These are phyloP conservation scores for Paramormyrops hopkinsi DNA, from an alignment of 2,797 vertebrate genomes.

Conservation along the genomic window DNA sequence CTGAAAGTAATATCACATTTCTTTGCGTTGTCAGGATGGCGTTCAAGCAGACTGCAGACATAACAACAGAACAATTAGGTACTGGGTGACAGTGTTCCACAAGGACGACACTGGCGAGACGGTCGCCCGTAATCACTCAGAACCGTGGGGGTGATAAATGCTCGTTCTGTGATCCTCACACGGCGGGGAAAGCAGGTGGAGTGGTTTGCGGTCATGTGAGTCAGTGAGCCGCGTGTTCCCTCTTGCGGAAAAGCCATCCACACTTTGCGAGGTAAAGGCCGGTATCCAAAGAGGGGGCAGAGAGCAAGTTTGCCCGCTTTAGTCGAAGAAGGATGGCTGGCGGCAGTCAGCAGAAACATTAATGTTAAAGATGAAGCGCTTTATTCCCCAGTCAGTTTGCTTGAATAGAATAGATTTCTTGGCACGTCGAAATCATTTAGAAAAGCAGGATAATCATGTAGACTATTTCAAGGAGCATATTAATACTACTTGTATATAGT, in stretches of 20 bases:
- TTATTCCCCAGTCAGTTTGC: neutral
- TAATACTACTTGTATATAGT: neutral
- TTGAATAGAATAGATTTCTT: neutral
- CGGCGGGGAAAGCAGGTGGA: neutral
- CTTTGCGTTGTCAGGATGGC: constrained; percentile 27
- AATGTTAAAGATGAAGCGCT: neutral
- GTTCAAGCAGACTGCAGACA: neutral
- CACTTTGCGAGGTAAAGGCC: neutral
- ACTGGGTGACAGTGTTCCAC: neutral
- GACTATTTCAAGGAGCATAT: neutral
- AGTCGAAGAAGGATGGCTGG: neutral
- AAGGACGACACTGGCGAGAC: neutral
- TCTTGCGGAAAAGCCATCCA: neutral
- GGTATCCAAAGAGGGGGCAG: neutral
- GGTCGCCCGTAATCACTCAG: neutral
- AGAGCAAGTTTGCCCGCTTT: neutral
- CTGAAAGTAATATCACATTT: constrained; percentile 22
- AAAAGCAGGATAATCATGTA: neutral
- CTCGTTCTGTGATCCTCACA: neutral
- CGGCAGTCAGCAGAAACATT: neutral
- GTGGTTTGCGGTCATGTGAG: neutral
- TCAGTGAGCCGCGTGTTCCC: neutral
- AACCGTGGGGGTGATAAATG: neutral
- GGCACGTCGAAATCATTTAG: neutral
- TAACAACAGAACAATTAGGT: constrained; percentile 9